These are phyloP conservation scores for Dicyrtoma fusca DNA, from an alignment of 2,888 invertebrate genomes.

Conservation along the genomic window DNA sequence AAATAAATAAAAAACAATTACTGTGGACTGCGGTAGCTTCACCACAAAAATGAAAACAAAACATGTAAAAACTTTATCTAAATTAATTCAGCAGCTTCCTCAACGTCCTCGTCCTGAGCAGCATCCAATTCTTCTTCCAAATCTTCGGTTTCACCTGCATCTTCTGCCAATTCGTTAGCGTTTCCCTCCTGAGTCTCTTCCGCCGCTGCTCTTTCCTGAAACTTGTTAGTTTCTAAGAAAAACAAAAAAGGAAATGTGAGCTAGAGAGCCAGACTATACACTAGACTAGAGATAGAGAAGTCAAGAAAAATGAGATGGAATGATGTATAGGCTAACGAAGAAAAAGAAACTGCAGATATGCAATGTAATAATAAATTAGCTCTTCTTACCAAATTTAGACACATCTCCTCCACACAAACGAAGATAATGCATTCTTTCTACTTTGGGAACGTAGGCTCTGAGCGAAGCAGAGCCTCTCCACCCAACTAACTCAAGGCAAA, in stretches of 20 bases:
- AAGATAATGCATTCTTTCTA: constrained; percentile 84
- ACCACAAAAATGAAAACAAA: too few species aligned
- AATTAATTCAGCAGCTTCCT: too few species aligned
- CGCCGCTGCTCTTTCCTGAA: constrained; percentile 61
- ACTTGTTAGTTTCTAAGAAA: constrained; percentile 70
- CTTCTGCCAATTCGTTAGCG: constrained; percentile 18
- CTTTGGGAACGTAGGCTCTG: constrained; percentile 82
- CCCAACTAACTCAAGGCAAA: constrained; percentile 74
- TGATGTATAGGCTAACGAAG: too few species aligned
- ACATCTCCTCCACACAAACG: constrained; percentile 83
- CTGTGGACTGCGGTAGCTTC: too few species aligned
- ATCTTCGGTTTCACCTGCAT: constrained; percentile 35
- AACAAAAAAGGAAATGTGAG: constrained; percentile 31
- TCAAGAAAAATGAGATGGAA: not conserved
- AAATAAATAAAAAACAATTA: too few species aligned
- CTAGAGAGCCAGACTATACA: too few species aligned
- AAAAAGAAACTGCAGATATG: not conserved
- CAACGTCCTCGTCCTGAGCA: too few species aligned
- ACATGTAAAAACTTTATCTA: too few species aligned
- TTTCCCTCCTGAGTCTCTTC: not conserved
- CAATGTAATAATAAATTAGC: not conserved
- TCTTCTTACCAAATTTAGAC: constrained; percentile 74
- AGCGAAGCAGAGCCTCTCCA: constrained; percentile 89
- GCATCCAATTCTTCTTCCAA: too few species aligned
- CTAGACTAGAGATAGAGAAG: not conserved